phyloP scores from a whole-genome alignment of 2,888 invertebrate genomes.

The Lithophane leautieri region DNA sequence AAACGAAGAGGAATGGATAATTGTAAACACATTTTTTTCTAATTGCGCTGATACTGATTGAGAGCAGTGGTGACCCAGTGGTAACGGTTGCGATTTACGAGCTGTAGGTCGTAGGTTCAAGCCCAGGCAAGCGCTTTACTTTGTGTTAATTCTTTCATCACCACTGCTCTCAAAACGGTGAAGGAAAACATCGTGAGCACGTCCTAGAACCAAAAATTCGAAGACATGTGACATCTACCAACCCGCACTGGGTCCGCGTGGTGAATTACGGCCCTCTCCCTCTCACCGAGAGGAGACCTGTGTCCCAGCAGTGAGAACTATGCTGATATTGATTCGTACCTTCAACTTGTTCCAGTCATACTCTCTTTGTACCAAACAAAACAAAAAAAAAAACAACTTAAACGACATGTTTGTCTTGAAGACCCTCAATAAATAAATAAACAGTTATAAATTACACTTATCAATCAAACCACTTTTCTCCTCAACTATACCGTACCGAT shows the following conservation, averaged over 20 bases:
- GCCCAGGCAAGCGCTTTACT: neutral
- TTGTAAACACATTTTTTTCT: neutral
- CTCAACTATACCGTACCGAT: constrained; percentile 45
- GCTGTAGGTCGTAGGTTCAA: neutral
- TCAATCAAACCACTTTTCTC: constrained; percentile 47
- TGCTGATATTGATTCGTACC: neutral
- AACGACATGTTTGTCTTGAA: neutral
- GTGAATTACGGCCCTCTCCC: too few species aligned
- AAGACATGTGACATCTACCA: neutral
- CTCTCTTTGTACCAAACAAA: neutral
- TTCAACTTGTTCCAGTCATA: neutral
- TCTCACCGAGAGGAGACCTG: neutral
- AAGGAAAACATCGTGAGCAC: neutral
- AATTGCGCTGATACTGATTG: neutral
- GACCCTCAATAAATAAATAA: constrained; percentile 4
- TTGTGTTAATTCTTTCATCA: neutral
- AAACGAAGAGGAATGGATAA: neutral
- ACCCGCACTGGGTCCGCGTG: neutral
- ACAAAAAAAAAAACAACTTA: neutral
- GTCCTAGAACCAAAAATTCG: neutral
- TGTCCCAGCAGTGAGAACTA: neutral
- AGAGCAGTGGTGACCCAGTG: too few species aligned
- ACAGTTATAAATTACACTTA: constrained; percentile 10
- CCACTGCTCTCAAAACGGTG: neutral
- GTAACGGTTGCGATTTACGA: too few species aligned